These are phyloP conservation scores for Leptarthrus brevirostris DNA, from an alignment of 2,888 invertebrate genomes.

Conservation along the genomic window DNA sequence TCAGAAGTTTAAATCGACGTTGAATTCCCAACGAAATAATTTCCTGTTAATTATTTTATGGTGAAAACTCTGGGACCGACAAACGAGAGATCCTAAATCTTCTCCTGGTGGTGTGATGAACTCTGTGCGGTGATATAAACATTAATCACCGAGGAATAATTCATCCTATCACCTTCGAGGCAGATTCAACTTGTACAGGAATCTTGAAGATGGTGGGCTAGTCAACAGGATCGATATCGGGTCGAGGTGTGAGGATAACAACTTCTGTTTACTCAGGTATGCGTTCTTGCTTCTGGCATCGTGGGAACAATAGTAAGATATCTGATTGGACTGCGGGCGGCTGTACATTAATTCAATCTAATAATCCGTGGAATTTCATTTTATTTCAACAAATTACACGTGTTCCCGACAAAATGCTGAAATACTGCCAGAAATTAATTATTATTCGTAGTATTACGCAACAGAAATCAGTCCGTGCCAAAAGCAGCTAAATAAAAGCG, in stretches of 20 bases:
- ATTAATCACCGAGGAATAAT: conserved; percentile 66
- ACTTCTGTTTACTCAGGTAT: not conserved
- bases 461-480: conserved; percentile 32
- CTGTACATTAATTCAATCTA: conserved; percentile 30
- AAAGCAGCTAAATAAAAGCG: conserved; percentile 31
- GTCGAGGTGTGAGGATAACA: conserved; percentile 15
- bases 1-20: conserved; percentile 46
- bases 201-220: conserved; percentile 13
- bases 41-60: conserved; percentile 68
- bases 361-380: conserved; percentile 39
- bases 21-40: conserved; percentile 65
- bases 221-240: conserved; percentile 27
- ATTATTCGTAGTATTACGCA: conserved; percentile 16
- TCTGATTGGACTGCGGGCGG: conserved; percentile 28
- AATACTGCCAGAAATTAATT: conserved; percentile 43
- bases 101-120: conserved; percentile 65
- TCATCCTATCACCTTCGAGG: conserved; percentile 44
- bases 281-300: not conserved
- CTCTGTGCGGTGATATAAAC: conserved; percentile 67
- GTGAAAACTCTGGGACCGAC: conserved; percentile 57
- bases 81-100: conserved; percentile 48
- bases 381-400: conserved; percentile 35
- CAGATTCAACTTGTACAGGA: not conserved
- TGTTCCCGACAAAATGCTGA: conserved; percentile 23
- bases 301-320: conserved; percentile 42